These are phyloP conservation scores for Chromoteleia sp. DNA, from an alignment of 2,888 invertebrate species.

Conservation along the genomic window DNA sequence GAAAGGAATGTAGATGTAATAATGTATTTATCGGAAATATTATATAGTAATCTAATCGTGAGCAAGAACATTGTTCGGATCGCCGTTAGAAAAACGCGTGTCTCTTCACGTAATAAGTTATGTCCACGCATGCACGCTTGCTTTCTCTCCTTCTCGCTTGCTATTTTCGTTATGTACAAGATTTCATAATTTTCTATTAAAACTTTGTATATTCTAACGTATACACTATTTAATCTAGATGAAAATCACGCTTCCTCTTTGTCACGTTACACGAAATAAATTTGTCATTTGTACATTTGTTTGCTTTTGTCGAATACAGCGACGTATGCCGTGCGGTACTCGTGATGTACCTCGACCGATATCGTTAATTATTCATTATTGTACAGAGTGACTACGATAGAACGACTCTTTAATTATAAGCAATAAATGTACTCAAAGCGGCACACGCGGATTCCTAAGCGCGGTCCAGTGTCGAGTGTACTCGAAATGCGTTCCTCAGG, in stretches of 20 bases:
- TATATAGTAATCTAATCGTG: conserved; percentile 82
- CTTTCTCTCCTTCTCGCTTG: conserved; percentile 2
- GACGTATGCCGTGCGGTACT: conserved; percentile 32
- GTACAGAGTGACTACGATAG: conserved; percentile 62
- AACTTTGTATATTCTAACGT: conserved; percentile 63
- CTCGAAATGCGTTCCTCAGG: conserved; percentile 50
- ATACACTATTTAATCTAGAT: conserved; percentile 65
- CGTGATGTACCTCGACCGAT: conserved; percentile 30
- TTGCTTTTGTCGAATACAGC: conserved; percentile 51
- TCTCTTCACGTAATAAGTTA: conserved; percentile 59
- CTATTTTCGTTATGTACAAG: conserved; percentile 60
- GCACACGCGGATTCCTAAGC: conserved; percentile 62
- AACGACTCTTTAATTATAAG: conserved; percentile 62
- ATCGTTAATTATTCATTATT: conserved; percentile 50
- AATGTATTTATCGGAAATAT: conserved; percentile 82
- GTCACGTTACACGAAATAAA: conserved; percentile 58
- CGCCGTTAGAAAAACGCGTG: conserved; percentile 79
- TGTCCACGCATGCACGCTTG: conserved; percentile 50
- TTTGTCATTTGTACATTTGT: conserved; percentile 69
- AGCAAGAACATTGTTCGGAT: conserved; percentile 83
- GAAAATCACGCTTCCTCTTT: conserved; percentile 60
- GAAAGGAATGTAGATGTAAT: conserved; percentile 83
- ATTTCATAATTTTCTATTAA: conserved; percentile 64
- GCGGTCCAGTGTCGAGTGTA: conserved; percentile 66
- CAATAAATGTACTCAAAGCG: conserved; percentile 63